Evolutionary conservation across 2,797 vertebrate species (phyloP), one percentile per base, ranked within the genome.

Genomic region (Oryzias dopingdopingensis): DNA sequence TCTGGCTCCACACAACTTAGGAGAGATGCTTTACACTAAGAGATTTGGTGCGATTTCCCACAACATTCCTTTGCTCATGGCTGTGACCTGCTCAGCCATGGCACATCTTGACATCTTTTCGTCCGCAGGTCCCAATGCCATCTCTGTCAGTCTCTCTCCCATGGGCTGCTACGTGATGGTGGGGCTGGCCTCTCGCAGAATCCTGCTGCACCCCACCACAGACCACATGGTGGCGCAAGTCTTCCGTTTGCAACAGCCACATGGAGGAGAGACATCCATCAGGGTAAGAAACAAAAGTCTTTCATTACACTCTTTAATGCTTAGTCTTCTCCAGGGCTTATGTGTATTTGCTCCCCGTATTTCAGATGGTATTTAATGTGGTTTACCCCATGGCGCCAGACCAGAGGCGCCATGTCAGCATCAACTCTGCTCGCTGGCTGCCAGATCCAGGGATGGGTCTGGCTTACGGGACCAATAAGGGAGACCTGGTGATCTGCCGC

Each of bases 191-290:
- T 99, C 97, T 5, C 93, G 97, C 23, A 92, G 97, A 59, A 98
- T 99, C 84, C 92, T 99, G 59, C 90, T 99, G 76, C 97, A 99
- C 67, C 97, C 96, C 52, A 95, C 96, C 82, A 98, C 96, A 4
- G 96, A 99, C 90, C 97, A 99, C 92, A 99, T 99, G 96, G 97
- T 99, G 77, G 97, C 97, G 43, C 97, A 99, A 85, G 97, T 99
- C 86, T 99, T 99, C 92, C 94, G 96, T 47, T 91, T 99, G 74
- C 97, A 99, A 65, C 97, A 99, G 75, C 96, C 97, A 0, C 96
- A 99, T 0, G 97, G 96, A 46, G 97, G 97, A 52, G 97, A 99
- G 87, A 97, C 95, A 1, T 99, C 97, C 62, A 98, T 99, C 91
- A 93, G 96, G 89, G 97, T 97, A 78, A 94, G 94, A 32, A 20